Conservation (phyloP, 2,113 vertebrate species). For the Cranoglanis bouderius region DNA sequence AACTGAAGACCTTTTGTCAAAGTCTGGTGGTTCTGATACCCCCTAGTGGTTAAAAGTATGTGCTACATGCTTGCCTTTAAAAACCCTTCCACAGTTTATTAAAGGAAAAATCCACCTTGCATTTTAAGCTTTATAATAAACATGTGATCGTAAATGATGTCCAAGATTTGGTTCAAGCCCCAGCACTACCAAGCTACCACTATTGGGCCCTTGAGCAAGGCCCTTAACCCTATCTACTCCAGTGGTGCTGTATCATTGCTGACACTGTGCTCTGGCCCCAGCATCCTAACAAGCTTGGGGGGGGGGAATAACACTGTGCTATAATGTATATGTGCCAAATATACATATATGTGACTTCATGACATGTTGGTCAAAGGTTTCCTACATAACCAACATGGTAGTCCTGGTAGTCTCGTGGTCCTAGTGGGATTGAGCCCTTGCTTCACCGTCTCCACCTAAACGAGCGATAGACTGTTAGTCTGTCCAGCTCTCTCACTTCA, state of each 20-base stretch:
- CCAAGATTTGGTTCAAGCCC: not conserved
- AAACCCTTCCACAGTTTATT: not conserved
- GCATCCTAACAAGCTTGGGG: no score
- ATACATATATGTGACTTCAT: not conserved
- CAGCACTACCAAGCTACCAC: no score
- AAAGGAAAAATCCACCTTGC: not conserved
- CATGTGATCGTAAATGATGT: not conserved
- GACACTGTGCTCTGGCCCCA: no score
- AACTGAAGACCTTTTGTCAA: not conserved
- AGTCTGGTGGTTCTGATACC: slow-evolving; percentile 48
- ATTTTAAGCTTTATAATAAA: not conserved
- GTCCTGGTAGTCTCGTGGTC: not conserved
- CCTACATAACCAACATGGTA: not conserved
- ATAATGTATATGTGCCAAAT: no score
- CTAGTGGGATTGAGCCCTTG: not conserved
- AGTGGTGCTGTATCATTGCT: no score
- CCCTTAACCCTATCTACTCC: no score
- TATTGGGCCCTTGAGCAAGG: no score
- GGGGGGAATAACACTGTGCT: no score
- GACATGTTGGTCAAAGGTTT: not conserved
- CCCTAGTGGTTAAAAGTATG: slow-evolving; percentile 57
- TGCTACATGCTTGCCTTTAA: slow-evolving; percentile 6
- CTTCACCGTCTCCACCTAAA: not conserved
- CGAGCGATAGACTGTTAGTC: not conserved
- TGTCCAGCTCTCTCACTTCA: not conserved